These are phyloP conservation scores for Oxycera nigricornis DNA, from an alignment of 2,888 invertebrate species.

Conservation along the genomic window DNA sequence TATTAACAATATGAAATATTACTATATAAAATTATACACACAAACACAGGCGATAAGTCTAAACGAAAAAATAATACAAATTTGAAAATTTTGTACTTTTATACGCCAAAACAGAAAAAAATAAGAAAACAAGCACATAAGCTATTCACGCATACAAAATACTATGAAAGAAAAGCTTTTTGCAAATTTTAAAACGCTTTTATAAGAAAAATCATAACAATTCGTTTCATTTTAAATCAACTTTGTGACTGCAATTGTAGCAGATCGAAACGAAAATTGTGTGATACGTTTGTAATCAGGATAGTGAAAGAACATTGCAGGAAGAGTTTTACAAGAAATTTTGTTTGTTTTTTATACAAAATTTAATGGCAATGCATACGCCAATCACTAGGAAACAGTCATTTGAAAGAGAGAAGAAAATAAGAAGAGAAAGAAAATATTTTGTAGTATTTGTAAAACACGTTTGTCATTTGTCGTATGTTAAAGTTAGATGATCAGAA, in stretches of 20 bases:
- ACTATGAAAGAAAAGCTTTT: slow-evolving; percentile 8
- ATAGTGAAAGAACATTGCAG: too few relatives aligned
- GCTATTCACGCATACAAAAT: not conserved
- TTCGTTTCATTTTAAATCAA: not conserved
- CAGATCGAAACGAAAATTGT: not conserved
- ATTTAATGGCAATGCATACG: not conserved
- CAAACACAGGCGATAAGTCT: not conserved
- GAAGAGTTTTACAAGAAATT: too few relatives aligned
- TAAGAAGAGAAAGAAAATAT: not conserved
- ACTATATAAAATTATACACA: slow-evolving; percentile 17
- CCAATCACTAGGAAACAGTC: not conserved
- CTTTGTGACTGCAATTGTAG: not conserved
- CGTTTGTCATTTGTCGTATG: not conserved
- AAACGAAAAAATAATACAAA: slow-evolving; percentile 22
- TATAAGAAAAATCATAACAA: slow-evolving; percentile 12
- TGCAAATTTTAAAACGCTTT: slow-evolving; percentile 30
- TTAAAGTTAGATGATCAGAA: slow-evolving; percentile 6
- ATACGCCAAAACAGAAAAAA: slow-evolving; percentile 24
- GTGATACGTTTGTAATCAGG: too few relatives aligned
- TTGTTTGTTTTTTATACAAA: not conserved
- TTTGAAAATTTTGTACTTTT: slow-evolving; percentile 33
- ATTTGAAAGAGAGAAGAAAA: not conserved
- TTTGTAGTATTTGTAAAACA: not conserved
- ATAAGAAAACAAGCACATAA: slow-evolving; percentile 3
- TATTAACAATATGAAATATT: not conserved